phyloP scores from a whole-genome alignment of 2,888 invertebrate genomes.

The Parapristionchus giblindavisi region DNA sequence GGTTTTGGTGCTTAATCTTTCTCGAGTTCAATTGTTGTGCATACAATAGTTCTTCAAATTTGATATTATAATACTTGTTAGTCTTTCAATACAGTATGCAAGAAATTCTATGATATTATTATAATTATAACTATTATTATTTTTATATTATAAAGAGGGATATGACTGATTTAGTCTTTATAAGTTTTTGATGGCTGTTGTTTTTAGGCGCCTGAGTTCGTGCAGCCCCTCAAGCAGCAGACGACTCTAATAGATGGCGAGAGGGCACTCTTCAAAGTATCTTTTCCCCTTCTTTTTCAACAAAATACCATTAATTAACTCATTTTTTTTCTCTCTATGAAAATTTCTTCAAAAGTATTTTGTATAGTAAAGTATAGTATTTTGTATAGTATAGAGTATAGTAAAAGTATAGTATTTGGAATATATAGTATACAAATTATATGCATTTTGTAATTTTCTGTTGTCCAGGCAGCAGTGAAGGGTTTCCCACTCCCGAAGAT shows the following conservation, averaged over 20 bases:
- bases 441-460: not conserved
- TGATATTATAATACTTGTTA: too few relatives aligned
- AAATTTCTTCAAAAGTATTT: not conserved
- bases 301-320: not conserved
- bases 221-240: conserved; percentile 44
- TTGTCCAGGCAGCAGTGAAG: conserved; percentile 43
- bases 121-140: too few relatives aligned
- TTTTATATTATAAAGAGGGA: too few relatives aligned
- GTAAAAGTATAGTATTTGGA: too few relatives aligned
- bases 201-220: conserved; percentile 49
- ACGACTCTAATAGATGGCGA: conserved; percentile 42
- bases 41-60: too few relatives aligned
- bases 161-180: too few relatives aligned
- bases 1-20: too few relatives aligned
- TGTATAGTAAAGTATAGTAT: not conserved
- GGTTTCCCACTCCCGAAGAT: conserved; percentile 61
- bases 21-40: too few relatives aligned
- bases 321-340: not conserved
- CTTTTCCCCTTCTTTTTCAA: not conserved
- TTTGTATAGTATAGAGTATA: not conserved
- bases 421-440: not conserved
- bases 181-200: too few relatives aligned
- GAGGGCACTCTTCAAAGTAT: conserved; percentile 46
- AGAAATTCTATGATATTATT: too few relatives aligned
- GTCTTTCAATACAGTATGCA: too few relatives aligned